Percentiles rank a stretch among this genome's conserved stretches.
phyloP scores from a whole-genome alignment of 2,797 vertebrate species.

The Diplodus puntazzo region DNA sequence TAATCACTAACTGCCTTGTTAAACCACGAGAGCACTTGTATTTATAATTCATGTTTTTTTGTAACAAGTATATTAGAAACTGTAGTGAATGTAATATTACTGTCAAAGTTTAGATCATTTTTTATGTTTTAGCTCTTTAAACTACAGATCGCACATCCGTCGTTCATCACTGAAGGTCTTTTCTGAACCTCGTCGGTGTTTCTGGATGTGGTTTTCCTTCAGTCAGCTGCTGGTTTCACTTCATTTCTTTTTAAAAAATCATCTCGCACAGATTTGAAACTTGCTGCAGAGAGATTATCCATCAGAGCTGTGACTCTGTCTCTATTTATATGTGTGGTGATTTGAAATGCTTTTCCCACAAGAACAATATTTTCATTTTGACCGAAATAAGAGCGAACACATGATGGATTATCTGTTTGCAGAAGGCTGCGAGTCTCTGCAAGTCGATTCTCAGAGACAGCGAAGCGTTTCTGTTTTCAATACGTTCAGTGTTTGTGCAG shows the following conservation, averaged over 20 bases:
- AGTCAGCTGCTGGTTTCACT: background rate
- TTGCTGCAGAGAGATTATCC: background rate
- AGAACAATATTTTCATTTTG: background rate
- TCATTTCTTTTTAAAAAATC: background rate
- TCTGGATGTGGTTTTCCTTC: background rate
- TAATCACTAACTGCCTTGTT: background rate
- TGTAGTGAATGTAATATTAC: background rate
- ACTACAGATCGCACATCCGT: background rate
- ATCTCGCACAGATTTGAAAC: background rate
- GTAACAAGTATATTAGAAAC: background rate
- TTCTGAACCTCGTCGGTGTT: too few species aligned
- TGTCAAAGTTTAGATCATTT: too few species aligned
- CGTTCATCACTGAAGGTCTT: background rate
- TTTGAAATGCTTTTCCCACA: background rate
- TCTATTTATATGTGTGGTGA: background rate
- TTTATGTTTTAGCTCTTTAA: background rate
- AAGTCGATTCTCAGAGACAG: background rate
- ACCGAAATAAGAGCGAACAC: background rate
- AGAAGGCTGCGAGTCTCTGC: background rate
- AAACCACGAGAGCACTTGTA: background rate
- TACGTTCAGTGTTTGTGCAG: background rate
- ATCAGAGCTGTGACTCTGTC: background rate
- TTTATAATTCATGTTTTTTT: constrained; percentile 9
- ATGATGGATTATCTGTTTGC: background rate
- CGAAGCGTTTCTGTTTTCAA: too few species aligned